Conservation (phyloP, 2,888 invertebrate species). For the Panopea generosa region DNA sequence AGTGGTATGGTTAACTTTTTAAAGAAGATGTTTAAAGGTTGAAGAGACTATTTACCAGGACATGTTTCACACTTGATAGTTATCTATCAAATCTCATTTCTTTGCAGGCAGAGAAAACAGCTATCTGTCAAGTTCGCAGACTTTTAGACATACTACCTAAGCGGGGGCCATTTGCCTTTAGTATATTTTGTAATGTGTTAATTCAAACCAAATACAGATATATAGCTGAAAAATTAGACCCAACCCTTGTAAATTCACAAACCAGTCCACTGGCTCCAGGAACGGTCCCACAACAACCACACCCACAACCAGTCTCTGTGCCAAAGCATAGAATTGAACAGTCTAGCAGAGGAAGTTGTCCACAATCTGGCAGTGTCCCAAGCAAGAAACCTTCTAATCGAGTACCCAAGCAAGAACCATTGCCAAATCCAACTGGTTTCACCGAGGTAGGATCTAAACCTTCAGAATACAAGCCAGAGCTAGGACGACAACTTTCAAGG, state of each 20-base stretch:
- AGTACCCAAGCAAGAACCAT: too few species aligned
- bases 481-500: conserved; percentile 23
- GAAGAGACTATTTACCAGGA: too few species aligned
- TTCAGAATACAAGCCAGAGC: neutral
- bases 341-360: too few species aligned
- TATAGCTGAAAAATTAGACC: conserved; percentile 34
- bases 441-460: too few species aligned
- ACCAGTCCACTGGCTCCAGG: neutral
- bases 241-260: conserved; percentile 6
- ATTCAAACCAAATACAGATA: conserved; percentile 22
- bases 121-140: conserved; percentile 14
- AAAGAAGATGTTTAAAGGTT: too few species aligned
- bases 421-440: too few species aligned
- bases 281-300: neutral
- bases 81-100: too few species aligned
- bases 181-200: conserved; percentile 26
- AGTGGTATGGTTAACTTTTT: too few species aligned
- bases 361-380: too few species aligned
- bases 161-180: conserved; percentile 44
- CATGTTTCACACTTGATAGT: too few species aligned
- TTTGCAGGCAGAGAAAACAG: conserved; percentile 34
- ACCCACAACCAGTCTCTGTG: neutral
- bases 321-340: too few species aligned
- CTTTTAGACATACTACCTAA: conserved; percentile 46
- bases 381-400: too few species aligned